Evolutionary conservation across 2,797 vertebrate species (phyloP), one percentile per base, ranked within the genome.

Genomic region (Miichthys miiuy): DNA sequence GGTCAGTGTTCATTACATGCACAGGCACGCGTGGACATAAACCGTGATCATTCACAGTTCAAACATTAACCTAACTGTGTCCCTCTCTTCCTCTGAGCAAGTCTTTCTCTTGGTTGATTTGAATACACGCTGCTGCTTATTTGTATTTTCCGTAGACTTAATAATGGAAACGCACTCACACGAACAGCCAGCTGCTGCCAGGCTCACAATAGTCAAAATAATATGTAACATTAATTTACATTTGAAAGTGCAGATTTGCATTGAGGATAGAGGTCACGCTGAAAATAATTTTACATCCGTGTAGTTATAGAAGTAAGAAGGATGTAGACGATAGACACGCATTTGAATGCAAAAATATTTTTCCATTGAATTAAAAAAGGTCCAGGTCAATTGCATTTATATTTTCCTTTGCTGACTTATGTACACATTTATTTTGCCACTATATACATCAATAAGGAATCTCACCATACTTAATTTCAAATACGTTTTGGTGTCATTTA

Each of bases 1-100:
- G 98, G 98, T 99, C 90, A 97, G 97, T 98, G 80, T 66, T 87
- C 56, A 17, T 42, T 23, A 79, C 42, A 72, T 57, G 79, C 20
- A 64, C 17, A 75, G 23, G 21, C 16, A 25, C 18, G 62, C 20
- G n/a, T 11, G 66, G 50, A 51, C 17, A 72, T 16, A 4, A 6
- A 25, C 18, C 60, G 0, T 27, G 8, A 21, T 47, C 18, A 34
- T 48, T 66, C 18, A 46, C 46, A 67, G 21, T 50, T 55, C 18
- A 44, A 65, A 44, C 30, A 46, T 7, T 62, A 13, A 11, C 27
- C 21, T 66, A 7, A 44, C 10, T 12, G 23, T 3, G 0, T 55
- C 23, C 10, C 51, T 69, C 63, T 42, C 23, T 56, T 54, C 30
- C 5, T 60, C 13, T 48, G 10, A 14, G 23, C 21, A 0, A 0